Evolutionary conservation across 53 echinoderm and acorn worm genomes (phyloP), one percentile per base, ranked within the genome.

Genomic region (Astropecten irregularis): DNA sequence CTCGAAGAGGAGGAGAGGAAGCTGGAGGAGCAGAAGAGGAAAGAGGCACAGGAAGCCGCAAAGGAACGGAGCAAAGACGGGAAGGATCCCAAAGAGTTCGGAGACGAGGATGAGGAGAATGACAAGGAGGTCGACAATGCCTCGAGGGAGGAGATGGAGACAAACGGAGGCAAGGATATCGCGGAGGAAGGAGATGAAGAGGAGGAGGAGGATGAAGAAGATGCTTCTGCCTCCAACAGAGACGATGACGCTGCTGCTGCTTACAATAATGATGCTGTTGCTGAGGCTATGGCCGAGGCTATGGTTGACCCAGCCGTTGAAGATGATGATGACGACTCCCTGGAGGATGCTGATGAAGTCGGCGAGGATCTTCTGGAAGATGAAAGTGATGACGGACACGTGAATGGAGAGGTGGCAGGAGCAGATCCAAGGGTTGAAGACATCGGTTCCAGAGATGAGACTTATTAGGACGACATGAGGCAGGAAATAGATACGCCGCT

Each of bases 1-100:
- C 70, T 97, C 21, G 94, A 94, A 42, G 89, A 87, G 34, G 87
- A 94, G 33, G 93, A 89, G 40, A 69, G 79, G 51, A 70, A 88
- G 53, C 71, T 40, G 3, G 49, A 83, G 31, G 73, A 83, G 59
- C 20, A 49, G 18, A 26, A 10, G 26, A 54, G 26, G 27, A 66
- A 55, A 61, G 67, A 72, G 33, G 53, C 31, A n/a, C n/a, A 73
- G 9, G 49, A 70, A 14, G 52, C n/a, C n/a, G n/a, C n/a, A n/a
- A n/a, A n/a, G n/a, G n/a, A n/a, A n/a, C n/a, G n/a, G n/a, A n/a
- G 9, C 8, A 14, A 13, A 22, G 36, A 13, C 23, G 28, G 31
- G 50, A n/a, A n/a, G n/a, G n/a, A n/a, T n/a, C n/a, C n/a, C n/a
- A n/a, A n/a, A n/a, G n/a, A n/a, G n/a, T n/a, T n/a, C n/a, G 85